Evolutionary conservation across 2,113 vertebrate genomes (phyloP).

Genomic region (Daphoenositta chrysoptera): DNA sequence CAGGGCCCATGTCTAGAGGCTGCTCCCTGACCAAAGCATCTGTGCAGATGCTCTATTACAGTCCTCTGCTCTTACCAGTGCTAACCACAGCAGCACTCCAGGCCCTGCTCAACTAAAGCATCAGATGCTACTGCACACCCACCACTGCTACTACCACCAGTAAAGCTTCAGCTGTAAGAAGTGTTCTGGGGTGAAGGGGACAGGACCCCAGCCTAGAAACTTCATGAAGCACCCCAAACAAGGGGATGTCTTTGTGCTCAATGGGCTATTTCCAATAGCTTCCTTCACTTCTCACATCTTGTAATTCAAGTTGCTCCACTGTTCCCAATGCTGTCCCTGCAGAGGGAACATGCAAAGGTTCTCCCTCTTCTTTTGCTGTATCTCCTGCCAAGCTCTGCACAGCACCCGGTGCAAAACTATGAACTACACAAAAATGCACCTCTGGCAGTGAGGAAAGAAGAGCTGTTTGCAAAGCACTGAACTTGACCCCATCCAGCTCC

Average conservation of each 20-base stretch:
- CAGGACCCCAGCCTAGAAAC: neutral
- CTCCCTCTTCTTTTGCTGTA: neutral
- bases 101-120: neutral
- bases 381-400: neutral
- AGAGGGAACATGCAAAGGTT: neutral
- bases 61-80: neutral
- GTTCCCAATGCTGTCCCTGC: neutral
- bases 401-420: neutral
- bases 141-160: neutral
- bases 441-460: neutral
- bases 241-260: neutral
- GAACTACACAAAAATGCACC: neutral
- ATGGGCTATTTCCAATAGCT: neutral
- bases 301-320: neutral
- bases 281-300: neutral
- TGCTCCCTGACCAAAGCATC: neutral
- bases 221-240: neutral
- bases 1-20: neutral
- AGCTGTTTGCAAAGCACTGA: neutral
- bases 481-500: neutral
- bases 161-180: neutral
- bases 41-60: neutral
- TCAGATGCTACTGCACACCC: neutral
- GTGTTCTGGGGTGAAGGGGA: neutral
- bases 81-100: neutral